These are phyloP conservation scores for Erebia aethiops DNA, from an alignment of 2,888 invertebrate genomes.

Conservation along the genomic window DNA sequence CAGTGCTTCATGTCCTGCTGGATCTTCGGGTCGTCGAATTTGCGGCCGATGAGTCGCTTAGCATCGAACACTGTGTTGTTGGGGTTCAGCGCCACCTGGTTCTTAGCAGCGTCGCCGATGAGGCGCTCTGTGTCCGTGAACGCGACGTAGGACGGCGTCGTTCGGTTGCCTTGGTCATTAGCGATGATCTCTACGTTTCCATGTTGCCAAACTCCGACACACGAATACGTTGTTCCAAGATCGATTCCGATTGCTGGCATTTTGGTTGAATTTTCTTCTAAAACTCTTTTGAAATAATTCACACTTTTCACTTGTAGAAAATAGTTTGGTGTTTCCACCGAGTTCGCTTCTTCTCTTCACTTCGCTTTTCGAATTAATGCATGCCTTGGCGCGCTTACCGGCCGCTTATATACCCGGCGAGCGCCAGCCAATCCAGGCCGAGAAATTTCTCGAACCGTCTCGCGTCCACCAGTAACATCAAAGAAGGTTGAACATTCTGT, in stretches of 20 bases:
- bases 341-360: conserved; percentile 47
- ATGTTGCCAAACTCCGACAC: conserved; percentile 93
- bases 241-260: conserved; percentile 81
- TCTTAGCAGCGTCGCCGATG: conserved; percentile 94
- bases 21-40: conserved; percentile 88
- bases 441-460: conserved; percentile 58
- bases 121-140: conserved; percentile 93
- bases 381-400: conserved; percentile 60
- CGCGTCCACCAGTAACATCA: conserved; percentile 53
- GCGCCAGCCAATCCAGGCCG: conserved; percentile 51
- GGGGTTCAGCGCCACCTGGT: conserved; percentile 91
- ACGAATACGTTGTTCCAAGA: conserved; percentile 94
- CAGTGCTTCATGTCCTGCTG: conserved; percentile 92
- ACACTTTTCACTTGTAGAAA: background rate
- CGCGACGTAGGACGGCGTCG: conserved; percentile 94
- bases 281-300: background rate
- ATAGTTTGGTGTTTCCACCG: conserved; percentile 48
- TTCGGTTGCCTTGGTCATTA: conserved; percentile 94
- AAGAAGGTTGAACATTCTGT: too few species aligned
- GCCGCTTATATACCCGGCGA: conserved; percentile 53
- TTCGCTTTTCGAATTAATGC: conserved; percentile 66
- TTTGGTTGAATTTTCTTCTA: conserved; percentile 38
- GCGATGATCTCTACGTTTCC: conserved; percentile 93
- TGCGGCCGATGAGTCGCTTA: conserved; percentile 91
- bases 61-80: conserved; percentile 90